A percentile compares a stretch with the other conserved stretches of the same genome.
Conservation (phyloP, 2,113 vertebrate species). For the Rhinolophus ferrumequinum region DNA sequence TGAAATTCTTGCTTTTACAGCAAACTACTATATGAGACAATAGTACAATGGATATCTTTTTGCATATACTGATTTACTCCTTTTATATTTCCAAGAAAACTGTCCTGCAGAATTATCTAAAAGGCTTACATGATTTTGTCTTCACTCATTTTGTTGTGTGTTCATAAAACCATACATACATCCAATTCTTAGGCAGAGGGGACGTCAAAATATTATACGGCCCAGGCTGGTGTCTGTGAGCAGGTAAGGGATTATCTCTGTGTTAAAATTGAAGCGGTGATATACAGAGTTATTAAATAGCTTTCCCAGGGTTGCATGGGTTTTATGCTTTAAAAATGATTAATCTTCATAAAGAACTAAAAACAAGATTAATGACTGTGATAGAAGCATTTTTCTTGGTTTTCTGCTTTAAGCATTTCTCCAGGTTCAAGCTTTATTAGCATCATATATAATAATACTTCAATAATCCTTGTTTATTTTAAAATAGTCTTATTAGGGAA, state of each 20-base stretch:
- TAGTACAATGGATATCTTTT: slow-evolving; percentile 26
- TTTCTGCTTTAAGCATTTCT: slow-evolving; percentile 37
- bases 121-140: neutral
- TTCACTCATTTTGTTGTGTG: neutral
- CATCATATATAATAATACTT: neutral
- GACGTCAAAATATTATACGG: neutral
- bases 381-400: slow-evolving; percentile 45
- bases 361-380: slow-evolving; percentile 25
- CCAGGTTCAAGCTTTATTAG: neutral
- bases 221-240: neutral
- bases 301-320: neutral
- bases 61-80: slow-evolving; percentile 6
- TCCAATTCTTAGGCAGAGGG: neutral
- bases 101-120: slow-evolving; percentile 19
- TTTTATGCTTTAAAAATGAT: slow-evolving; percentile 30
- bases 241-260: neutral
- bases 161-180: neutral
- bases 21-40: slow-evolving; percentile 31
- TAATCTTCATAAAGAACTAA: slow-evolving; percentile 42
- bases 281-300: neutral
- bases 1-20: slow-evolving; percentile 66
- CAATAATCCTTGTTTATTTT: neutral
- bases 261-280: slow-evolving; percentile 20
- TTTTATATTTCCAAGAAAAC: slow-evolving; percentile 42
- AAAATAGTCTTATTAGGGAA: slow-evolving; percentile 10